Evolutionary conservation across 2,113 vertebrate species (phyloP).

Genomic region (Strix uralensis): DNA sequence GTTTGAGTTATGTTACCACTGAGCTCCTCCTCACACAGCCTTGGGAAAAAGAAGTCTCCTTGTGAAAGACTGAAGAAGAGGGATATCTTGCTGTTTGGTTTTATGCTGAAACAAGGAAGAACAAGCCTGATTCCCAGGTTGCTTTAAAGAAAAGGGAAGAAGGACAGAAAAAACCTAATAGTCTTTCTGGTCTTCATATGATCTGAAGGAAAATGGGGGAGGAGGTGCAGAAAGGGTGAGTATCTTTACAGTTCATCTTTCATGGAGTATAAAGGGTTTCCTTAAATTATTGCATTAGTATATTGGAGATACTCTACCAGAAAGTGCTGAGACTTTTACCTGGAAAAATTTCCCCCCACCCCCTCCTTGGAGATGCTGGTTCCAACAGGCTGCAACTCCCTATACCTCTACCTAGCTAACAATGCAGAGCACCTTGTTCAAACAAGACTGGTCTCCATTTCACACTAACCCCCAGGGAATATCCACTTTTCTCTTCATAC

Average conservation of each 20-base stretch:
- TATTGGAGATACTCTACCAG: background rate
- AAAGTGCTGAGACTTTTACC: background rate
- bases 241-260: background rate
- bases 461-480: slow-evolving; percentile 49
- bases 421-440: slow-evolving; percentile 50
- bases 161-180: background rate
- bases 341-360: background rate
- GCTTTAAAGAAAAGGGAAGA: background rate
- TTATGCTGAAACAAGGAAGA: background rate
- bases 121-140: background rate
- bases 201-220: background rate
- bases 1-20: background rate
- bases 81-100: background rate
- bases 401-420: background rate
- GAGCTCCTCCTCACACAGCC: background rate
- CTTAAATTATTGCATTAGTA: background rate
- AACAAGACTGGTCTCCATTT: slow-evolving; percentile 66
- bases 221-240: background rate
- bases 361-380: background rate
- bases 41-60: background rate
- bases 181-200: background rate
- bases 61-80: background rate
- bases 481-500: slow-evolving; percentile 33
- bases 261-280: background rate
- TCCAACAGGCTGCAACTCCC: slow-evolving; percentile 55